Evolutionary conservation across 2,888 invertebrate species (phyloP).

Genomic region (Patella ulyssiponensis): DNA sequence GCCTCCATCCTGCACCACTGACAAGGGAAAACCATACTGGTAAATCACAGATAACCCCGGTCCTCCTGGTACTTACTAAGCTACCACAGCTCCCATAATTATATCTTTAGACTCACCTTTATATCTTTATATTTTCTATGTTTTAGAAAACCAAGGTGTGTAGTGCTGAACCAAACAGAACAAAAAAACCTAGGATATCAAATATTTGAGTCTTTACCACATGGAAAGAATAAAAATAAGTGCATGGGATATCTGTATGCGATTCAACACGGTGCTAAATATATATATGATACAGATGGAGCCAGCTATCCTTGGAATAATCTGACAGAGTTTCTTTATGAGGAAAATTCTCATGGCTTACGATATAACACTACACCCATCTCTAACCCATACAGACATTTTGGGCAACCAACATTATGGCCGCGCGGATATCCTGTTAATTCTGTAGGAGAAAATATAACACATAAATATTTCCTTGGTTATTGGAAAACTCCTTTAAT

Average conservation of each 20-base stretch:
- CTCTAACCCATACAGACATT: conserved; percentile 35
- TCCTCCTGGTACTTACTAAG: too few relatives aligned
- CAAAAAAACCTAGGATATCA: conserved; percentile 3
- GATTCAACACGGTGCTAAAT: conserved; percentile 1
- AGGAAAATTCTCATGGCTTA: neutral
- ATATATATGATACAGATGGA: conserved; percentile 9
- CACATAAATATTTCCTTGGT: conserved; percentile 32
- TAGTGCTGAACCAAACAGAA: neutral
- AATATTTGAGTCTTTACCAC: neutral
- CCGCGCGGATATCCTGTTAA: conserved; percentile 59
- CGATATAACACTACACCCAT: neutral
- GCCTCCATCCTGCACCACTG: too few relatives aligned
- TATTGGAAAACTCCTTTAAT: conserved; percentile 40
- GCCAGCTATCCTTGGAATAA: neutral
- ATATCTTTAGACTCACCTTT: too few relatives aligned
- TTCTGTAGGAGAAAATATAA: conserved; percentile 12
- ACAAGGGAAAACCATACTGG: too few relatives aligned
- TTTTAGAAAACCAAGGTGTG: neutral
- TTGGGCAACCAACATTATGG: conserved; percentile 56
- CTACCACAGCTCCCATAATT: too few relatives aligned
- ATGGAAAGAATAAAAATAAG: neutral
- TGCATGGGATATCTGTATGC: conserved; percentile 13
- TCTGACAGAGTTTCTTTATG: neutral
- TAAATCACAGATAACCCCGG: too few relatives aligned
- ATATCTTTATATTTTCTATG: neutral